These are phyloP conservation scores for Drosophila basisetae DNA, from an alignment of 2,888 invertebrate species.

Conservation along the genomic window DNA sequence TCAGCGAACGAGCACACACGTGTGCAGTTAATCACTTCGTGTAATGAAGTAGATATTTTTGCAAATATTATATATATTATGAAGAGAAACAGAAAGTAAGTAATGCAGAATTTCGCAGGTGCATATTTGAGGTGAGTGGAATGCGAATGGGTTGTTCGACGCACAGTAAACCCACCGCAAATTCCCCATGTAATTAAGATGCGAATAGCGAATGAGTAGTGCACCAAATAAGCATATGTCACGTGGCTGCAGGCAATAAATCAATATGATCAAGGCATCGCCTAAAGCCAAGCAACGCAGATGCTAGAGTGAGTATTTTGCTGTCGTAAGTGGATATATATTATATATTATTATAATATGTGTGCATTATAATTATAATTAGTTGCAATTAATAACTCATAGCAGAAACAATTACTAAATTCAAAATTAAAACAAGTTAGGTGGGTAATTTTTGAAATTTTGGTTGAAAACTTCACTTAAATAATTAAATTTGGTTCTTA, in stretches of 20 bases:
- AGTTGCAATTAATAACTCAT: constrained; percentile 7
- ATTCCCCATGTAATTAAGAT: constrained; percentile 61
- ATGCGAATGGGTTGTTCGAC: constrained; percentile 35
- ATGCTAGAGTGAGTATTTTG: constrained; percentile 21
- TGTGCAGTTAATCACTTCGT: constrained; percentile 44
- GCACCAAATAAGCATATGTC: constrained; percentile 58
- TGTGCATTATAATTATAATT: constrained; percentile 31
- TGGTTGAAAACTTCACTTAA: not conserved
- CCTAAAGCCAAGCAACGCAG: constrained; percentile 36
- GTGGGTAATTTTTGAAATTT: not conserved
- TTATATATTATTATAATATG: constrained; percentile 32
- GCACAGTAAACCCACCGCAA: constrained; percentile 17
- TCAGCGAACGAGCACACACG: constrained; percentile 45
- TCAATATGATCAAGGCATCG: constrained; percentile 40
- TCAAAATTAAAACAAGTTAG: not conserved
- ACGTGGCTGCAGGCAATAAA: constrained; percentile 33
- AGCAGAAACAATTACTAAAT: not conserved
- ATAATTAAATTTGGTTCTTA: too few relatives aligned
- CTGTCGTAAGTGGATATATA: constrained; percentile 29
- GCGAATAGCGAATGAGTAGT: constrained; percentile 42
- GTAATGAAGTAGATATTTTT: constrained; percentile 65
- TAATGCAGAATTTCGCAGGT: constrained; percentile 12
- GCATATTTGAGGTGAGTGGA: constrained; percentile 33
- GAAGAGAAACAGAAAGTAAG: not conserved
- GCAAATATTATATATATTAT: constrained; percentile 11